Conservation (phyloP, 2,797 vertebrate genomes). For the Sylvia borin region DNA sequence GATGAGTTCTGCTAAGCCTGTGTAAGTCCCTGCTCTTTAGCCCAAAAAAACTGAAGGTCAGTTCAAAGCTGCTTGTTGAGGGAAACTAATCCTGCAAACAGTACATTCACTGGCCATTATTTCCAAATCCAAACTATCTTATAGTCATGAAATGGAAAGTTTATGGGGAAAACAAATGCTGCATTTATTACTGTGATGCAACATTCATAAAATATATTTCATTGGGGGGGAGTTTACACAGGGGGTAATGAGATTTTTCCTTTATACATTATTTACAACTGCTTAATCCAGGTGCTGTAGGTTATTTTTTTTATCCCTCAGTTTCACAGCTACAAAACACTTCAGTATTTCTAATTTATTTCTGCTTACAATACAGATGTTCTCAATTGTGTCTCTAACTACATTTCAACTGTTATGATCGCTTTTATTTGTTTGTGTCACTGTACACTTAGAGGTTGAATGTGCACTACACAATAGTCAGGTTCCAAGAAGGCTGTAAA, state of each 20-base stretch:
- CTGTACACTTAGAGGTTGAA: constrained; percentile 70
- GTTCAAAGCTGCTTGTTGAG: constrained; percentile 61
- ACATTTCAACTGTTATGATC: constrained; percentile 76
- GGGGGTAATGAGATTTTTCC: constrained; percentile 83
- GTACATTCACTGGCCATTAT: constrained; percentile 53
- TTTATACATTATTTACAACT: constrained; percentile 83
- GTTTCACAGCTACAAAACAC: constrained; percentile 80
- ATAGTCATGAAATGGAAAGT: constrained; percentile 78
- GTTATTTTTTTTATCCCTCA: constrained; percentile 80
- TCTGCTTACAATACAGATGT: constrained; percentile 85
- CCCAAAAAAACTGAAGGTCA: constrained; percentile 73
- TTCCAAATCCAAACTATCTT: constrained; percentile 76
- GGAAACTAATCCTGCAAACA: constrained; percentile 66
- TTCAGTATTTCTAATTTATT: constrained; percentile 84
- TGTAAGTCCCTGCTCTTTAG: constrained; percentile 17
- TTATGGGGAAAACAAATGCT: constrained; percentile 81
- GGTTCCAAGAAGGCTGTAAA: constrained; percentile 65
- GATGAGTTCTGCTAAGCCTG: constrained; percentile 36
- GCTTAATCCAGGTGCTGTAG: constrained; percentile 81
- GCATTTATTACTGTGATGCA: constrained; percentile 82
- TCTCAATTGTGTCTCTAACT: constrained; percentile 83
- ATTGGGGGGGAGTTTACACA: constrained; percentile 79
- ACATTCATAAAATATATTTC: constrained; percentile 85
- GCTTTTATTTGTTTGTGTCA: constrained; percentile 80
- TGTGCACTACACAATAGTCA: constrained; percentile 65